Evolutionary conservation across 64 coral and sea anemone species (phyloP).

Genomic region (Astreopora myriophthalma): DNA sequence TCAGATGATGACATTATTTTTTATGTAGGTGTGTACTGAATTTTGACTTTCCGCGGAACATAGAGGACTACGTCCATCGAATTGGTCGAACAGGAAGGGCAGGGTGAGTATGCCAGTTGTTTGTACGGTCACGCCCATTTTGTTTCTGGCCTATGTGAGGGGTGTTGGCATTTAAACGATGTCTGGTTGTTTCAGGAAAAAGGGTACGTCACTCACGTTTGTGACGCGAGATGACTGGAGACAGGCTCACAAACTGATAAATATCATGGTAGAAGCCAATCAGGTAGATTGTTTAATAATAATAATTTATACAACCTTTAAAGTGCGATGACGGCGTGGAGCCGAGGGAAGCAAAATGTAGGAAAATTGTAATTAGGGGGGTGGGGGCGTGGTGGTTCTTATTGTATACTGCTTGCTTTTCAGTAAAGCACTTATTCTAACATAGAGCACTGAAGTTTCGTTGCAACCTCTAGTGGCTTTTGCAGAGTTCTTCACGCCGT

Average conservation of each 20-base stretch:
- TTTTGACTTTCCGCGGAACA: constrained; percentile 94
- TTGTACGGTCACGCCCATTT: background rate
- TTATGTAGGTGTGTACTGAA: constrained; percentile 85
- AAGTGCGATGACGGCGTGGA: too few species aligned
- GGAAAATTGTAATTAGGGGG: too few species aligned
- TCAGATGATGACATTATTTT: background rate
- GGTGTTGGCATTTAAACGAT: background rate
- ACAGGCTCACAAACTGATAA: constrained; percentile 89
- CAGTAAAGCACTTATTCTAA: too few species aligned
- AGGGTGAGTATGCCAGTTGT: constrained; percentile 60
- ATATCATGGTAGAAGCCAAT: constrained; percentile 88
- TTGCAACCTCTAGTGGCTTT: too few species aligned
- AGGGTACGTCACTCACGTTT: constrained; percentile 85
- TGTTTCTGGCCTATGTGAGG: background rate
- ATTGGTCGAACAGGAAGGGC: constrained; percentile 95
- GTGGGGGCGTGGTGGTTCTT: too few species aligned
- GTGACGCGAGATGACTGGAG: constrained; percentile 94
- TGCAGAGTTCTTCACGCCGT: too few species aligned
- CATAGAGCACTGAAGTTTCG: too few species aligned
- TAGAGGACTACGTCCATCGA: constrained; percentile 96
- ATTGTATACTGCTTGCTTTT: too few species aligned
- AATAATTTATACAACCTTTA: background rate
- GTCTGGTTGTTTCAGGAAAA: constrained; percentile 45
- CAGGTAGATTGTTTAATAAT: constrained; percentile 51
- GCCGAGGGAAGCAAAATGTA: too few species aligned